Percentiles rank a stretch among this genome's conserved stretches.
phyloP scores from a whole-genome alignment of 2,797 vertebrate genomes.

The Prunella strophiata region DNA sequence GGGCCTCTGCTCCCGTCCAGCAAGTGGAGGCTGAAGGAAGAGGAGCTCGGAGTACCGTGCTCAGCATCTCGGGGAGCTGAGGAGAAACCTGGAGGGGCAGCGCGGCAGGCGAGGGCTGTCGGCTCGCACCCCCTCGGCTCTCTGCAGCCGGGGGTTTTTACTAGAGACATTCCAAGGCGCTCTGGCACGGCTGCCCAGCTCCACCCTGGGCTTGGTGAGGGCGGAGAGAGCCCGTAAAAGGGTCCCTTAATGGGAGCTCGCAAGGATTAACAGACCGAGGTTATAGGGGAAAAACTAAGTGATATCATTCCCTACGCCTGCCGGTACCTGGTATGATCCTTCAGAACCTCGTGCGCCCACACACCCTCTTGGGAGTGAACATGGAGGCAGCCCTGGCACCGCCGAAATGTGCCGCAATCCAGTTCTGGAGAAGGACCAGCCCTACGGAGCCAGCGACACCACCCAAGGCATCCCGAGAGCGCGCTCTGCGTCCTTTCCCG shows the following conservation, averaged over 20 bases:
- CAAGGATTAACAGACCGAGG: background rate
- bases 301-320: background rate
- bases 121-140: background rate
- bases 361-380: background rate
- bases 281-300: background rate
- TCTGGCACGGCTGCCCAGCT: background rate
- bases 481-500: background rate
- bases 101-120: rapidly evolving
- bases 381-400: background rate
- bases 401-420: background rate
- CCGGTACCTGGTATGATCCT: background rate
- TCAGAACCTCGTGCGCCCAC: background rate
- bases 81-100: background rate
- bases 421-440: background rate
- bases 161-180: background rate
- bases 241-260: background rate
- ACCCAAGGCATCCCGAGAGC: background rate
- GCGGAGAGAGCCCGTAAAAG: background rate
- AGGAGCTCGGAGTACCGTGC: background rate
- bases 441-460: background rate
- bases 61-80: background rate
- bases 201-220: background rate
- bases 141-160: background rate
- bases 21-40: background rate
- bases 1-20: background rate